A percentile compares a stretch with the other conserved stretches of the same genome.
These are phyloP conservation scores for Drosophila quasianomalipes DNA, from an alignment of 2,888 invertebrate genomes.

Conservation along the genomic window DNA sequence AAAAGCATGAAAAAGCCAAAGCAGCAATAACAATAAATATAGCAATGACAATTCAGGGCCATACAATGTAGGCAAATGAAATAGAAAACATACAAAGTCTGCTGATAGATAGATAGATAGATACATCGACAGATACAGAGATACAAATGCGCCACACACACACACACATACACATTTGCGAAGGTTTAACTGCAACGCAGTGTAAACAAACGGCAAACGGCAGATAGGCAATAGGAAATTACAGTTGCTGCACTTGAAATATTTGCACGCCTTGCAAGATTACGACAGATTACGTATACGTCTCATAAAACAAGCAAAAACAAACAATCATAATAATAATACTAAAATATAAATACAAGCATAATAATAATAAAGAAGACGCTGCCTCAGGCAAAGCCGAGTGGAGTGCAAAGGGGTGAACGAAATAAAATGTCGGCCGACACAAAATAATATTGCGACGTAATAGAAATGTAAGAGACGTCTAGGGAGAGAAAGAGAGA, in stretches of 20 bases:
- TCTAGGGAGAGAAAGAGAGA: neutral
- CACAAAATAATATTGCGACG: constrained; percentile 46
- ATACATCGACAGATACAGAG: neutral
- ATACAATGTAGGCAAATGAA: constrained; percentile 49
- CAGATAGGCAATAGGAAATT: constrained; percentile 50
- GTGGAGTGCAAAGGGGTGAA: neutral
- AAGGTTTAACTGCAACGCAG: constrained; percentile 39
- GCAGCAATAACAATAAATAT: constrained; percentile 8
- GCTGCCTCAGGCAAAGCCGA: neutral
- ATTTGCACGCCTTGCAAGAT: constrained; percentile 47
- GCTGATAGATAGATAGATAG: constrained; percentile 32
- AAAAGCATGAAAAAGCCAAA: constrained; percentile 23
- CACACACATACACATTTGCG: neutral
- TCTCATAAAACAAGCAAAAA: constrained; percentile 52
- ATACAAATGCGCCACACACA: neutral
- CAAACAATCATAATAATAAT: neutral
- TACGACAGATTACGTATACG: constrained; percentile 70
- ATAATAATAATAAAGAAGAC: constrained; percentile 13
- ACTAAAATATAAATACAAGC: neutral
- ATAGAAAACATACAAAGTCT: constrained; percentile 67
- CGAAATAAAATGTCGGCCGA: constrained; percentile 45
- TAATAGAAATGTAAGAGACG: constrained; percentile 45
- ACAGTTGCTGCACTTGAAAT: constrained; percentile 62
- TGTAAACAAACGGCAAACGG: constrained; percentile 51
- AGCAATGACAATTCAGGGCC: constrained; percentile 54